phyloP scores from a whole-genome alignment of 1,140 invertebrate species.

The Cecropterus lyciades region DNA sequence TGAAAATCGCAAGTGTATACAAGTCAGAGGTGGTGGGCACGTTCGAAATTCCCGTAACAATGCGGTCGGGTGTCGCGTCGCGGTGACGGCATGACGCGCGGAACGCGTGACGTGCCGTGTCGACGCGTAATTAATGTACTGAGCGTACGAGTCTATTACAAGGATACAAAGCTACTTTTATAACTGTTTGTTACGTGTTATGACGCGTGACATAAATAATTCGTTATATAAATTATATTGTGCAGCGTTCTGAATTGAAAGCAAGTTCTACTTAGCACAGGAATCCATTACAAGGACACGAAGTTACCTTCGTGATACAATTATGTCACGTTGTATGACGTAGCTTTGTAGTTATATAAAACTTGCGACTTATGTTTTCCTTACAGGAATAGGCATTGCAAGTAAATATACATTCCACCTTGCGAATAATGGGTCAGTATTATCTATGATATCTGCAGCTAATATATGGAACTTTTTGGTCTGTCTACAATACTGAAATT shows the following conservation, averaged over 20 bases:
- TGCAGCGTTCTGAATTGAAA: not conserved
- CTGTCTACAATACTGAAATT: too few relatives aligned
- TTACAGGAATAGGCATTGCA: too few relatives aligned
- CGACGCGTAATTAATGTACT: slow-evolving; percentile 67
- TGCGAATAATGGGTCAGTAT: too few relatives aligned
- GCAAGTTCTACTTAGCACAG: not conserved
- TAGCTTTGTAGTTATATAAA: too few relatives aligned
- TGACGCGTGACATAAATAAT: not conserved
- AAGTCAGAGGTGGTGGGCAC: slow-evolving; percentile 26
- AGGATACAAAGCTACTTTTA: not conserved
- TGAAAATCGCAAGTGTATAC: not conserved
- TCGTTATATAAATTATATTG: not conserved
- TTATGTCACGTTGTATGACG: too few relatives aligned
- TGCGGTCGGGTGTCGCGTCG: slow-evolving; percentile 54
- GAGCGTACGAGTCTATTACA: slow-evolving; percentile 36
- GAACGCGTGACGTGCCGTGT: slow-evolving; percentile 42
- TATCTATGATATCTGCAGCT: too few relatives aligned
- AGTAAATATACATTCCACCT: too few relatives aligned
- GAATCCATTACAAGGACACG: too few relatives aligned
- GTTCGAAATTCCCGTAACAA: slow-evolving; percentile 61
- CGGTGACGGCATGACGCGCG: slow-evolving; percentile 48
- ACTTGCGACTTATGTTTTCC: too few relatives aligned
- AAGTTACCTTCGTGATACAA: too few relatives aligned
- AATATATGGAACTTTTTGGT: too few relatives aligned
- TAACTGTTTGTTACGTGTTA: not conserved